Percentiles rank a stretch among this genome's conserved stretches.
phyloP scores from a whole-genome alignment of 2,113 vertebrate species.

The Calypte anna region DNA sequence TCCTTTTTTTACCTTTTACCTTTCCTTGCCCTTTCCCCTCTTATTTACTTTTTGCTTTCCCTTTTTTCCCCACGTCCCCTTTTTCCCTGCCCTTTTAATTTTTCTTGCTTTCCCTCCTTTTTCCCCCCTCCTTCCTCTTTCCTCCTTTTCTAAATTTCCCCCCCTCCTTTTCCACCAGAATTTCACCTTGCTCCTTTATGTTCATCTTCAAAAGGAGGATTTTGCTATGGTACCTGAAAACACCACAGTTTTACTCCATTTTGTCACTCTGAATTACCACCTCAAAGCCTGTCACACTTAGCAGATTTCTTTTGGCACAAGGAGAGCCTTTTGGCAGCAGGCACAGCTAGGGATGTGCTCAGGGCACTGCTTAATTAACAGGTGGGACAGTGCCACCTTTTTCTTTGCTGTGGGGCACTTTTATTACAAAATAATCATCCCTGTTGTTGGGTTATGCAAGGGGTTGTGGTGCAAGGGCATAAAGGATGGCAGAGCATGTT shows the following conservation, averaged over 20 bases:
- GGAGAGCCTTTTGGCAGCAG: background rate
- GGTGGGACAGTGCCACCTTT: background rate
- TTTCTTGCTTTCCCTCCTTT: too few species aligned
- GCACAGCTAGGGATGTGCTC: background rate
- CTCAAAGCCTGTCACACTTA: background rate
- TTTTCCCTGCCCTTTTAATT: too few species aligned
- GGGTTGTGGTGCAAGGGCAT: background rate
- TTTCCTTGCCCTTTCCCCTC: too few species aligned
- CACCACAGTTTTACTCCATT: background rate
- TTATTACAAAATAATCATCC: background rate
- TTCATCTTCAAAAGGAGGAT: background rate
- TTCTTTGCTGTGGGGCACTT: background rate
- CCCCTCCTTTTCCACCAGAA: too few species aligned
- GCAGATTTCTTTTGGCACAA: background rate
- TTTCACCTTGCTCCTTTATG: background rate
- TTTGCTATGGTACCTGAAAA: background rate
- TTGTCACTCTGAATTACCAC: background rate
- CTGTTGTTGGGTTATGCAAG: accelerated
- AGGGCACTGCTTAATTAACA: background rate
- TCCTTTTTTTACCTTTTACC: too few species aligned
- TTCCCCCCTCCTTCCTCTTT: too few species aligned
- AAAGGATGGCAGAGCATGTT: accelerated
- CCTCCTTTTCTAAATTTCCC: background rate
- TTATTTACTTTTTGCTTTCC: too few species aligned
- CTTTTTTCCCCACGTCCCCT: too few species aligned